Base-by-base conservation (phyloP, 2,113 vertebrate species). In the Verasper variegatus region DNA sequence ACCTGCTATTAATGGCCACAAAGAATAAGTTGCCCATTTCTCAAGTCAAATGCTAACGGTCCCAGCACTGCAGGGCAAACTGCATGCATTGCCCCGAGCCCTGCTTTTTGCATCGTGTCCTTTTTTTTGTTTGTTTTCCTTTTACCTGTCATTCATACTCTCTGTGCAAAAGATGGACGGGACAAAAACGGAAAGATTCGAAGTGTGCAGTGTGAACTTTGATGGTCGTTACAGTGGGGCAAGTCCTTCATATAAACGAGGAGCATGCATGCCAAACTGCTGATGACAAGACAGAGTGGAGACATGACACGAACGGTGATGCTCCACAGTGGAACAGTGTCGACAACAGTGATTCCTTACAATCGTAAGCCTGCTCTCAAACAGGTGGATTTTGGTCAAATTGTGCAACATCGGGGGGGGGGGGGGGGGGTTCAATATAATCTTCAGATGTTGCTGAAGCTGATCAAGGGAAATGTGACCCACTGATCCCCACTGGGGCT, bases 81-180 rank as follows among this genome's bases (percentile, higher is more conserved):
- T 82, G 82, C 93, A 94, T 94, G 92, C 92, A 79, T 82, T 87
- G 89, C 89, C 88, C 85, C 54, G 55, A 83, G 78, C 69, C 73
- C 79, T 74, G 80, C 9, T 62, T 80, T 88, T 81, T 82, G 75
- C 67, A 71, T 82, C 65, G 51, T 51, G 14, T 67, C 71, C 76
- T 24, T 68, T 80, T 74, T 66, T 31, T 7, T 31, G 31, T 31
- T 72, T 71, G 56, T 64, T 71, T 75, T 58, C 56, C 4, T 64
- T 64, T 85, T 60, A 82, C 77, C 84, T 85, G 82, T 84, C 77
- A 47, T 51, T 51, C 47, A 82, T 78, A 84, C 68, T 83, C 72
- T 75, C 78, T 79, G 84, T 87, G 83, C 77, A 85, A 75, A 80
- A 9, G 66, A 81, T 21, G 60, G 58, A 59, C 26, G 31, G 31